Evolutionary conservation across 2,113 vertebrate species (phyloP), one percentile per base, ranked within the genome.

Genomic region (Greenwoodochromis staneri): DNA sequence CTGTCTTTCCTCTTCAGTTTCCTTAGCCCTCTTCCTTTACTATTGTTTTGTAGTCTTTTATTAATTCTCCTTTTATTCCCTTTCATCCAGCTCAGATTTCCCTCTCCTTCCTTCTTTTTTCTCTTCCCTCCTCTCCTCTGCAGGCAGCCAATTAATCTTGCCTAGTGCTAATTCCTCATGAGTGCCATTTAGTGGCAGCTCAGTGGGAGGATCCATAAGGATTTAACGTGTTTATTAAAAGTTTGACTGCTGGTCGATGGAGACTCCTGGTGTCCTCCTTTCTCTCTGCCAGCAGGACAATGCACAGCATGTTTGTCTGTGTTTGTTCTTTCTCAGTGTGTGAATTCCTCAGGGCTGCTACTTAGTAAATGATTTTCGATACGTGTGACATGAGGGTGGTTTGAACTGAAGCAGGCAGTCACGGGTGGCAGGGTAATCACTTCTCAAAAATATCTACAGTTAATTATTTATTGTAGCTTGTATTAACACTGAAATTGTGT

Each of bases 201-300:
- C 91, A 86, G 89, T 78, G 34, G 87, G 91, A 89, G 86, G 91
- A 90, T 94, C 94, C 89, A 94, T 94, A 91, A 92, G 92, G 93
- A 93, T 94, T 92, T 94, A 93, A 94, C 92, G 90, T 94, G 92
- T 95, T 94, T 94, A 93, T 95, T 95, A 94, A 93, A 94, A 93
- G 93, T 95, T 92, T 89, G 91, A 94, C 91, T 85, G 90, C 85
- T 84, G 89, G 84, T 94, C 91, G 86, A 94, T 92, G 80, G 90
- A 88, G 85, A 91, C 86, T 81, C 89, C 66, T 82, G 57, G 80
- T 42, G 55, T 91, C 55, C 63, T 45, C 19, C 38, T 90, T 88
- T 93, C 85, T 80, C 83, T 92, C 85, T 88, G 88, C 81, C 91
- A 87, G 81, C 85, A 87, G 89, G 89, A 93, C 90, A 87, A 82